Evolutionary conservation across 2,888 invertebrate genomes (phyloP).

Genomic region (Cerastoderma edule): DNA sequence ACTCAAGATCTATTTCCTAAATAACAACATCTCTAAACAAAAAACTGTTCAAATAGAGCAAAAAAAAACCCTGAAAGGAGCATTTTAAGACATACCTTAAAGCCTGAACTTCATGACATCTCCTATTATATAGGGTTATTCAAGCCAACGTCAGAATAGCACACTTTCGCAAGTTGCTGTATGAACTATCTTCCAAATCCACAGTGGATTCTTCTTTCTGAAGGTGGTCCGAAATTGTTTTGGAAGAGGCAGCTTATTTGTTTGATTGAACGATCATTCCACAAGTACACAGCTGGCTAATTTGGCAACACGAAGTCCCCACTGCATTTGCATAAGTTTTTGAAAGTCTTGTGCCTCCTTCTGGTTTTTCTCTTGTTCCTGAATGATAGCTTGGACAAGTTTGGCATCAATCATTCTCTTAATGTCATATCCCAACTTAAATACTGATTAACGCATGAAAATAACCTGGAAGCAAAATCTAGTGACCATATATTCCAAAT

Average conservation of each 20-base stretch:
- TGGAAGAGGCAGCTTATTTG: slow-evolving; percentile 46
- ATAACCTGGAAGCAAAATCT: too few species aligned
- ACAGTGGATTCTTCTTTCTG: slow-evolving; percentile 27
- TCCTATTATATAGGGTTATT: slow-evolving; percentile 51
- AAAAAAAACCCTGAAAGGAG: too few species aligned
- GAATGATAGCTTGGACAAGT: slow-evolving; percentile 37
- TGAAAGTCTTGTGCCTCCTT: slow-evolving; percentile 52
- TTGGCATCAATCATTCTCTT: slow-evolving; percentile 40
- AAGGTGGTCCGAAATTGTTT: slow-evolving; percentile 40
- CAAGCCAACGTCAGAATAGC: slow-evolving; percentile 43
- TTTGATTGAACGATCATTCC: slow-evolving; percentile 38
- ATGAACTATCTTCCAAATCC: slow-evolving; percentile 40
- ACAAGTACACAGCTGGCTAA: slow-evolving; percentile 47
- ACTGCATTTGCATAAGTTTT: slow-evolving; percentile 48
- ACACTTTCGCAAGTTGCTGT: slow-evolving; percentile 34
- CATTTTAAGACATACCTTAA: slow-evolving; percentile 45
- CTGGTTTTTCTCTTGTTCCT: slow-evolving; percentile 21
- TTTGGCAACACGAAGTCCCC: slow-evolving; percentile 48
- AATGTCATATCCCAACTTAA: slow-evolving; percentile 49
- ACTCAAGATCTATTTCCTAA: not conserved
- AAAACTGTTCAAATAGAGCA: slow-evolving; percentile 5
- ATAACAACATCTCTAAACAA: not conserved
- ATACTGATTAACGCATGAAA: too few species aligned
- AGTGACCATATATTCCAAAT: too few species aligned
- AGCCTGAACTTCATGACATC: slow-evolving; percentile 58